Percentiles rank a stretch among this genome's conserved stretches.
Evolutionary conservation across 2,888 invertebrate species (phyloP).

Genomic region (Drosophila dives): DNA sequence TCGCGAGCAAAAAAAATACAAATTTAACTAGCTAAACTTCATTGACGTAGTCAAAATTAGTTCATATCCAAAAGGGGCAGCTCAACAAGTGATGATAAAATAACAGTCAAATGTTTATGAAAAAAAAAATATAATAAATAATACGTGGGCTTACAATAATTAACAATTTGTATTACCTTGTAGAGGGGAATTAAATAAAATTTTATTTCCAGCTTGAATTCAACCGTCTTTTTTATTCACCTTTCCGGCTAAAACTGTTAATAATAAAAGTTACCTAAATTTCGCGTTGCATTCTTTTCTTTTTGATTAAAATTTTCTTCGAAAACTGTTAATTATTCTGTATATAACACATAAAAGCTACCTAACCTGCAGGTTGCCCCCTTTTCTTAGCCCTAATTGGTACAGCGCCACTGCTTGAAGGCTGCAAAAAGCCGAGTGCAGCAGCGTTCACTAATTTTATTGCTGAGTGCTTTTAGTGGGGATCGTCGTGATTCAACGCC

Average conservation of each 20-base stretch:
- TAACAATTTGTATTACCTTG: neutral
- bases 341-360: neutral
- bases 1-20: neutral
- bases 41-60: slow-evolving; percentile 9
- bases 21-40: slow-evolving; percentile 3
- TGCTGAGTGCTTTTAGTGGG: slow-evolving; percentile 77
- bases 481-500: slow-evolving; percentile 19
- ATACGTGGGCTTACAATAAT: neutral
- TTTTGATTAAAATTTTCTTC: neutral
- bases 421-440: slow-evolving; percentile 56
- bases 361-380: neutral
- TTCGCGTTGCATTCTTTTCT: neutral
- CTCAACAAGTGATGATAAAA: neutral
- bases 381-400: neutral
- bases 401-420: slow-evolving; percentile 22
- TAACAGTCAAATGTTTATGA: neutral
- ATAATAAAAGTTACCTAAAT: neutral
- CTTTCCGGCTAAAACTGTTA: neutral
- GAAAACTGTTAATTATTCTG: neutral
- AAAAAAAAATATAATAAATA: neutral
- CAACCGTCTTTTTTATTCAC: neutral
- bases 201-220: neutral
- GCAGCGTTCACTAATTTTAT: slow-evolving; percentile 77
- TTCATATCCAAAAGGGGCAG: neutral
- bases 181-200: neutral